A percentile compares a stretch with the other conserved stretches of the same genome.
Conservation (phyloP, 2,888 invertebrate genomes). For the Eueremaeus valkanovi region DNA sequence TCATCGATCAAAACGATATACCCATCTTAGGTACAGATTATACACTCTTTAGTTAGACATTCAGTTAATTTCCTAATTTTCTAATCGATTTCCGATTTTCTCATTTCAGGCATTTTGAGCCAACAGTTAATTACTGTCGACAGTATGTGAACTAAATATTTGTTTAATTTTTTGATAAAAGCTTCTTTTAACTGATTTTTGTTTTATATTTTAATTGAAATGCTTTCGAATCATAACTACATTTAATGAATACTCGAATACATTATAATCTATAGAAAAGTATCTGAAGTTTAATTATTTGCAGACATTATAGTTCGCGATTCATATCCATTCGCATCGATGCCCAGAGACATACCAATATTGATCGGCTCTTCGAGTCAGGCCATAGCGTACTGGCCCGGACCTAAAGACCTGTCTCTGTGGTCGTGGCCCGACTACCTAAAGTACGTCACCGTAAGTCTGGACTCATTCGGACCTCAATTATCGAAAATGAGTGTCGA, state of each 20-base stretch:
- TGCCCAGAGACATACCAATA: constrained; percentile 47
- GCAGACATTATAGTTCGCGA: constrained; percentile 14
- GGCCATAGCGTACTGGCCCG: constrained; percentile 49
- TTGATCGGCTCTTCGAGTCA: constrained; percentile 50
- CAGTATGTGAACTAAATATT: constrained; percentile 40
- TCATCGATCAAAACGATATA: constrained; percentile 48
- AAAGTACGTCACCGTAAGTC: constrained; percentile 48
- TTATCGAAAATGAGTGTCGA: constrained; percentile 44
- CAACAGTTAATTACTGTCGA: constrained; percentile 46
- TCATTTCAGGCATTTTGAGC: constrained; percentile 46
- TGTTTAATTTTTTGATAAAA: no score
- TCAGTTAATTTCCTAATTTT: no score
- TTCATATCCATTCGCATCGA: background rate
- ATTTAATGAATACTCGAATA: background rate
- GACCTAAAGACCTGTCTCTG: constrained; percentile 46
- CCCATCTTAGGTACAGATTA: no score
- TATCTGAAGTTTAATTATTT: no score
- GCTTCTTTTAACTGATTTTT: no score
- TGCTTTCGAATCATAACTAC: no score
- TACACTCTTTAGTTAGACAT: no score
- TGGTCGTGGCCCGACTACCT: constrained; percentile 49
- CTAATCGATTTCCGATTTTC: no score
- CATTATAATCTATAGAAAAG: no score
- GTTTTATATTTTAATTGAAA: no score
- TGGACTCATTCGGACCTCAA: constrained; percentile 49